Conservation (phyloP, 1,140 invertebrate species). For the Oedothorax gibbosus region DNA sequence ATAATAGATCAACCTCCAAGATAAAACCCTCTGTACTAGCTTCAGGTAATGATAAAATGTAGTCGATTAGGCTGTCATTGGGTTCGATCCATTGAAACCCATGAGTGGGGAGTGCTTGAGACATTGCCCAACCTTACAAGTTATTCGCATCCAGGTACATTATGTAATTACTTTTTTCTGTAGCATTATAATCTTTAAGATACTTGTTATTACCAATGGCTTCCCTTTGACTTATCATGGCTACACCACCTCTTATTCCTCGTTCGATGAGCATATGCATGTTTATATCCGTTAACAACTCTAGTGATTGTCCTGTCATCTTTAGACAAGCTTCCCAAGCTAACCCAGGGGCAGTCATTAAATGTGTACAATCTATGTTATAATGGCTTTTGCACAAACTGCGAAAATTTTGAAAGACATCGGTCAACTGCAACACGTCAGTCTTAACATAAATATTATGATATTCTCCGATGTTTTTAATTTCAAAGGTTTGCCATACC, state of each 20-base stretch:
- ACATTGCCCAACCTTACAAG: constrained; percentile 44
- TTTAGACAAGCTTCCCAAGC: neutral
- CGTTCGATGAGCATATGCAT: constrained; percentile 9
- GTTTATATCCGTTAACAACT: constrained; percentile 10
- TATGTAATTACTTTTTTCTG: neutral
- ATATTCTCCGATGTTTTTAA: neutral
- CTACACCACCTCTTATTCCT: constrained; percentile 63
- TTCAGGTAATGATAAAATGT: too few relatives aligned
- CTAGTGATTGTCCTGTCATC: neutral
- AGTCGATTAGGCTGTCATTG: neutral
- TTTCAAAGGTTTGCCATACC: neutral
- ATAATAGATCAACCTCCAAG: constrained; percentile 64
- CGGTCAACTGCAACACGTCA: neutral
- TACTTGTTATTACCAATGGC: constrained; percentile 63
- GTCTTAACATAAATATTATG: neutral
- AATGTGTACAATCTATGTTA: neutral
- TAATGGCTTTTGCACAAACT: neutral
- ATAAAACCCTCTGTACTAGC: constrained; percentile 60
- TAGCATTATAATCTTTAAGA: neutral
- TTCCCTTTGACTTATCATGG: constrained; percentile 64
- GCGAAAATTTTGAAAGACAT: constrained; percentile 1
- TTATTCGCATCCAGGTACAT: constrained; percentile 7
- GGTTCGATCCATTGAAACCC: neutral
- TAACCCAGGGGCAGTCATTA: neutral
- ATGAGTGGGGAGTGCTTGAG: neutral